Base-by-base conservation (phyloP, 1,140 invertebrate genomes). In the Delia radicum region DNA sequence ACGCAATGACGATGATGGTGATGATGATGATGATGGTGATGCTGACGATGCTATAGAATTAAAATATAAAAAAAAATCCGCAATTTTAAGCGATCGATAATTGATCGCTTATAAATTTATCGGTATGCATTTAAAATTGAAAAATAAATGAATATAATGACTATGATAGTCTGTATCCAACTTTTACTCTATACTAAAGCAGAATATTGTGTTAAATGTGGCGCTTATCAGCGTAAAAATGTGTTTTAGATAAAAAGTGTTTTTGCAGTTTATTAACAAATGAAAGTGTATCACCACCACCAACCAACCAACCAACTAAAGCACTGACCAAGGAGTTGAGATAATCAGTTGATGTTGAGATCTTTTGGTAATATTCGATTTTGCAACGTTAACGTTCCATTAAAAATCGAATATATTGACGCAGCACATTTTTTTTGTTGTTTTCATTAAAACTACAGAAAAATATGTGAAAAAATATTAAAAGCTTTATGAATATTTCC, bases 171-270 rank as follows among this genome's bases (percentile, higher is more conserved):
- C 12, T 3, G 8, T 55, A 21, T 55, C 7, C 48, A 21, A 21
- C 48, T 55, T 18, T 18, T 55, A 18, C 0, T 24, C n/a, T n/a
- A 4, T 55, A 55, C 21, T 37, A 55, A 55, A 55, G 48, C 48
- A 21, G 48, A 55, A 55, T 55, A 69, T 69, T 69, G 65, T 69
- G 65, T 69, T 69, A 69, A 69, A 69, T 69, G 65, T 69, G 65
- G 65, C 65, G 65, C 65, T 69, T 69, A 69, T 69, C 65, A 69
- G 65, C 31, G 65, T 33, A 13, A 24, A 33, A 69, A 69, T 69
- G 65, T 69, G 65, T 69, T 69, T 37, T 69, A 69, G 65, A 69
- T 69, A 69, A 69, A 33, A 55, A 55, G 48, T 21, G n/a, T 55
- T 55, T 55, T 55, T 55, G 48, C 48, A 24, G n/a, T 55, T 55